Evolutionary conservation across 2,888 invertebrate species (phyloP), one percentile per base, ranked within the genome.

Genomic region (Trichogramma evanescens): DNA sequence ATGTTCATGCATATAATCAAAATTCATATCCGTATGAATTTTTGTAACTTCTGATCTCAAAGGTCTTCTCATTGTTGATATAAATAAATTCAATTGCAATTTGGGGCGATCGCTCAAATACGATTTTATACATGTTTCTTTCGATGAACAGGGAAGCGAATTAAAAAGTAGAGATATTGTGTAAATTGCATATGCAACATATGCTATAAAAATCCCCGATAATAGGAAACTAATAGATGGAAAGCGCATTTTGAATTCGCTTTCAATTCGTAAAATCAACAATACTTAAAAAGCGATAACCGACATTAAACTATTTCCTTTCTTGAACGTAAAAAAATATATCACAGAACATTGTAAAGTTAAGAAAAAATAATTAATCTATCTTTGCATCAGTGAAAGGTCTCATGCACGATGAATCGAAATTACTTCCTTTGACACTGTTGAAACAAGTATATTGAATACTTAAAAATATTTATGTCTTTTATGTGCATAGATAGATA

Each of bases 161-260:
- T 86, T 84, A 74, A 90, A 91, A 67, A 91, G 82, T 74, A 85
- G 83, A 58, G 86, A 85, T 75, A 91, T 80, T 68, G 86, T 86
- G 82, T 89, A 91, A 76, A 91, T 87, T 58, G 89, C 88, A 74
- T 90, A 85, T 45, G 82, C 77, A 62, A 90, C 85, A 75, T 90
- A 90, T 9, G 81, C 82, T 50, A 86, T 75, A 79, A 91, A 89
- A 67, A 87, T 74, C 70, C 84, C 79, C 61, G 84, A 82, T 66
- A 88, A 69, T 67, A 89, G 78, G 54, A 84, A 80, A 66, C 84
- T 85, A 70, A 88, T 77, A 45, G 88, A 87, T 6, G 79, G 78
- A 59, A 72, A 68, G 56, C 66, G 70, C 74, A 75, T 75, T 38
- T 69, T 71, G 6, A 8, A 26, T 52, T 48, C 45, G 8, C n/a